Conservation (phyloP, 2,888 invertebrate genomes). For the Eupithecia subumbrata region DNA sequence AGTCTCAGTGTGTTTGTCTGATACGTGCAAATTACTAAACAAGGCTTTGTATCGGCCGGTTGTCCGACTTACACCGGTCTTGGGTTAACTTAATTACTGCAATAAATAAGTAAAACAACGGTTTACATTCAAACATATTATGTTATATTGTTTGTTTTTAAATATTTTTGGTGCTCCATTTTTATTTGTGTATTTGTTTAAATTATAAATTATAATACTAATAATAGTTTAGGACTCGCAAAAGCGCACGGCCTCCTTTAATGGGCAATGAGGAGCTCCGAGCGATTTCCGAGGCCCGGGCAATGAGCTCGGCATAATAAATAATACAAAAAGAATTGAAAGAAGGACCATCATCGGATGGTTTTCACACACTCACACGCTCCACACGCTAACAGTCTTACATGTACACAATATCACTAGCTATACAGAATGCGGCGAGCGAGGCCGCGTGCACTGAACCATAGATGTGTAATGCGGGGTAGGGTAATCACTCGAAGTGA, state of each 20-base stretch:
- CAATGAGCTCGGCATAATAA: conserved; percentile 83
- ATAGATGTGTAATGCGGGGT: conserved; percentile 59
- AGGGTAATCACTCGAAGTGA: conserved; percentile 80
- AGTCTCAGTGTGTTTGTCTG: neutral
- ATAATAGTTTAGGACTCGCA: conserved; percentile 73
- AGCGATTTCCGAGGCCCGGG: conserved; percentile 73
- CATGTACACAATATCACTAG: conserved; percentile 80
- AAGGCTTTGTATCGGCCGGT: neutral
- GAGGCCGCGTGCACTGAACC: conserved; percentile 75
- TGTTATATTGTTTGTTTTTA: conserved; percentile 78
- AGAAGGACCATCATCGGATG: conserved; percentile 80
- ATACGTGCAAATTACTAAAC: neutral
- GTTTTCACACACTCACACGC: conserved; percentile 73
- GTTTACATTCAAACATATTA: conserved; percentile 78
- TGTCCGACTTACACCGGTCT: neutral
- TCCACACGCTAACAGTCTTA: conserved; percentile 77
- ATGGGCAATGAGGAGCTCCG: conserved; percentile 79
- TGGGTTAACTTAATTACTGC: neutral
- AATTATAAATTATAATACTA: conserved; percentile 80
- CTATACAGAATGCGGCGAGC: conserved; percentile 75
- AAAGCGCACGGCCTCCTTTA: conserved; percentile 72
- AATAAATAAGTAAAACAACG: conserved; percentile 61
- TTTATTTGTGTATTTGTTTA: conserved; percentile 75
- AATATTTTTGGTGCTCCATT: conserved; percentile 83
- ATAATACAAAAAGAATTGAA: conserved; percentile 78